phyloP scores from a whole-genome alignment of 2,797 vertebrate genomes.

The Halcyon badia region DNA sequence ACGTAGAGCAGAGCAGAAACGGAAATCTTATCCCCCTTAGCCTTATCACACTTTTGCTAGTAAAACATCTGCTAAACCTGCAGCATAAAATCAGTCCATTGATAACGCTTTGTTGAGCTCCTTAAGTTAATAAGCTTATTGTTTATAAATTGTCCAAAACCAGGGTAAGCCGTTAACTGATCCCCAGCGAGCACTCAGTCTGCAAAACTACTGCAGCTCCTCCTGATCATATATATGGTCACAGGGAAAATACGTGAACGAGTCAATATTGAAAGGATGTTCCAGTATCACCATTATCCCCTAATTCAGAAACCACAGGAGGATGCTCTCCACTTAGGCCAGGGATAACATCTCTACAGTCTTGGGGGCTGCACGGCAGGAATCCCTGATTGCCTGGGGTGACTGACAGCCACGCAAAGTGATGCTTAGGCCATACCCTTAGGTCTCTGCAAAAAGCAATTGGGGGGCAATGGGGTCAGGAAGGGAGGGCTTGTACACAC shows the following conservation, averaged over 20 bases:
- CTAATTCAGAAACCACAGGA: not conserved
- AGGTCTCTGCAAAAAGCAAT: not conserved
- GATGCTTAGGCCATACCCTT: accelerated
- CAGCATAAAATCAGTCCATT: not conserved
- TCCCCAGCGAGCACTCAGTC: not conserved
- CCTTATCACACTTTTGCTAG: not conserved
- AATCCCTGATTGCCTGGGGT: not conserved
- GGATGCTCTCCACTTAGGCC: not conserved
- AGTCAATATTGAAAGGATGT: not conserved
- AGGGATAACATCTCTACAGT: not conserved
- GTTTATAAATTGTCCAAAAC: not conserved
- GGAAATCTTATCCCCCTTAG: not conserved
- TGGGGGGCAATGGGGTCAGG: accelerated
- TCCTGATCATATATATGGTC: not conserved
- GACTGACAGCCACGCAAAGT: not conserved
- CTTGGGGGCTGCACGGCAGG: not conserved
- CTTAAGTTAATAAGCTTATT: not conserved
- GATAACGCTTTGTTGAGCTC: not conserved
- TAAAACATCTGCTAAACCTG: not conserved
- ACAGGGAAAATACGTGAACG: not conserved
- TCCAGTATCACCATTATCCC: not conserved
- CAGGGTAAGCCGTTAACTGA: not conserved
- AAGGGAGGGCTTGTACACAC: accelerated
- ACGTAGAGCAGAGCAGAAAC: not conserved
- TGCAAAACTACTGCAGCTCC: accelerated